Conservation (phyloP, 1,140 invertebrate species). For the Drosophila jambulina region DNA sequence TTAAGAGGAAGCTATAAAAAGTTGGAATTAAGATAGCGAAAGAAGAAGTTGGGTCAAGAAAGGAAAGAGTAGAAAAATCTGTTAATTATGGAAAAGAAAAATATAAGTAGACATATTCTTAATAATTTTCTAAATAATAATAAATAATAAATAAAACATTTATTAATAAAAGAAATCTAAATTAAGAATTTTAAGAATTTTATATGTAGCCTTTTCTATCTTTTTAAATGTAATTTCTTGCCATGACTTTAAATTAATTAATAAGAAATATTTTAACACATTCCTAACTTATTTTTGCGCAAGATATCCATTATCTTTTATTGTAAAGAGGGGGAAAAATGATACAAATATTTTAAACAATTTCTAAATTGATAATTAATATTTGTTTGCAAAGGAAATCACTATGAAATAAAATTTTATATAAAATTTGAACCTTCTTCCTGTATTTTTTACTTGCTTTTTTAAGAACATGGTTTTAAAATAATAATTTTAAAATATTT, state of each 20-base stretch:
- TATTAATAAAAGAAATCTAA: background rate
- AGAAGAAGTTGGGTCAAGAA: background rate
- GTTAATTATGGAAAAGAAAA: background rate
- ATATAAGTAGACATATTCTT: background rate
- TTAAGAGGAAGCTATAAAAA: conserved; percentile 4
- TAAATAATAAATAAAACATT: background rate
- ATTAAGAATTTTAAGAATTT: background rate
- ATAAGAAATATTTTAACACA: no score
- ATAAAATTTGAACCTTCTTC: background rate
- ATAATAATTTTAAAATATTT: background rate
- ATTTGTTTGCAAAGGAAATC: background rate
- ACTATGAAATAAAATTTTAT: background rate
- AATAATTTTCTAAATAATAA: background rate
- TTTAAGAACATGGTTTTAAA: background rate
- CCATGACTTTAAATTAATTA: no score
- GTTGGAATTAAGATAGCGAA: background rate
- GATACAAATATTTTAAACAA: background rate
- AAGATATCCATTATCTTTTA: no score
- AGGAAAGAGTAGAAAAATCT: no score
- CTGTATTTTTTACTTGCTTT: background rate
- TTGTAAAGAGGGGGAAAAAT: no score
- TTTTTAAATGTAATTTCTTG: no score
- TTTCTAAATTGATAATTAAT: background rate
- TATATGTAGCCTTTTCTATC: background rate
- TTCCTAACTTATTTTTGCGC: no score